Percentiles rank a stretch among this genome's conserved stretches.
phyloP scores from a whole-genome alignment of 1,140 invertebrate species.

The Bombus fervidus region DNA sequence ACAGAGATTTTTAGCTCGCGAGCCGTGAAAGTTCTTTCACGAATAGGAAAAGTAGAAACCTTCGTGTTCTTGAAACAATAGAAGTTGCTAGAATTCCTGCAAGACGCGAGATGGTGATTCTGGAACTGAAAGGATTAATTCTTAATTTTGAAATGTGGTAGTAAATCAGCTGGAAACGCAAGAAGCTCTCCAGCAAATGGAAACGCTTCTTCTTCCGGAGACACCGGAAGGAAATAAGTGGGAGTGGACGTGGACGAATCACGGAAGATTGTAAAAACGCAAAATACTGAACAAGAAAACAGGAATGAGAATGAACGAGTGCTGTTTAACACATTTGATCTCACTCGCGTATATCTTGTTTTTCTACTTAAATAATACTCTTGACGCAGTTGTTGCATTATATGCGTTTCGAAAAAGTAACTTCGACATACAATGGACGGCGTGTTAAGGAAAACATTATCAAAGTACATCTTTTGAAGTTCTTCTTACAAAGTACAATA shows the following conservation, averaged over 20 bases:
- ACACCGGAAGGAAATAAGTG: not conserved
- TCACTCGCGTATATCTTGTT: too few relatives aligned
- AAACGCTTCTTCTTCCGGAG: not conserved
- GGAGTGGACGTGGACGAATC: not conserved
- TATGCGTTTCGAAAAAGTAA: too few relatives aligned
- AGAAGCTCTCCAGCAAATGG: slow-evolving; percentile 19
- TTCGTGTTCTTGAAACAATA: not conserved
- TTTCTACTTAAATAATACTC: too few relatives aligned
- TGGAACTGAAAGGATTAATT: slow-evolving; percentile 22
- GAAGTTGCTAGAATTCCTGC: too few relatives aligned
- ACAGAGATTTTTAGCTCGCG: not conserved
- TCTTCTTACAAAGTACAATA: too few relatives aligned
- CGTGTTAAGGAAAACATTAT: too few relatives aligned
- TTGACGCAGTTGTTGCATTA: not conserved
- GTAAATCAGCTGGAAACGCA: not conserved
- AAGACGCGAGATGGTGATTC: not conserved
- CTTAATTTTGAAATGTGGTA: not conserved
- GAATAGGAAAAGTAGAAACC: not conserved
- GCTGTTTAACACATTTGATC: not conserved
- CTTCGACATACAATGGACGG: too few relatives aligned
- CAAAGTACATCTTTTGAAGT: too few relatives aligned
- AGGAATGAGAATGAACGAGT: not conserved
- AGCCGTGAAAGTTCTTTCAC: not conserved
- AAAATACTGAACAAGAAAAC: not conserved
- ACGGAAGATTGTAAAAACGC: not conserved